Conservation (phyloP, 1,140 invertebrate genomes). For the Neoseiulus cucumeris region DNA sequence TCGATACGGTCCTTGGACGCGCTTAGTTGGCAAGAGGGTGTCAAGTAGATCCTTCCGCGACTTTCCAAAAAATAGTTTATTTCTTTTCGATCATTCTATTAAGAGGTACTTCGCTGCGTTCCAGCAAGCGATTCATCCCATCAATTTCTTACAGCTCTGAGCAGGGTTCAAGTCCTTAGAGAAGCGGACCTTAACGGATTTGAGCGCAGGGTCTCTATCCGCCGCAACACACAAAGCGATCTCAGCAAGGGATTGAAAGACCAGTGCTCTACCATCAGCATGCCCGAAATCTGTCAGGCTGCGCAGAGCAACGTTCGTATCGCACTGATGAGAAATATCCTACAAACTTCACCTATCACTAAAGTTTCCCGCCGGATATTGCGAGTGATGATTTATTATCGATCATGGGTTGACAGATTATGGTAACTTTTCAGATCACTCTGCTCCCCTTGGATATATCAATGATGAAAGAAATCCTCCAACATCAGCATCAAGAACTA, state of each 20-base stretch:
- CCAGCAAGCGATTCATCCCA: no score
- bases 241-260: neutral
- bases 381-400: no score
- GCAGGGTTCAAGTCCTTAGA: neutral
- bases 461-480: neutral
- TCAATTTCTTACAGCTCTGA: neutral
- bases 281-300: conserved; percentile 7
- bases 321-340: no score
- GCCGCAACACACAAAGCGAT: neutral
- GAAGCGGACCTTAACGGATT: neutral
- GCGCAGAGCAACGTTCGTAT: neutral
- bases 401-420: no score
- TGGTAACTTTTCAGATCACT: neutral
- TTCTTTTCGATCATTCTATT: no score
- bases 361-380: no score
- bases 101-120: no score
- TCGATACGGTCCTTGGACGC: no score
- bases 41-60: no score
- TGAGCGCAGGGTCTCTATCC: neutral
- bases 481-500: neutral
- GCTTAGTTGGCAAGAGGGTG: no score
- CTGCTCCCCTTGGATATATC: neutral
- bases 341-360: no score
- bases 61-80: no score
- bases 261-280: neutral